Conservation (phyloP, 2,113 vertebrate genomes). For the Piaya cayana region DNA sequence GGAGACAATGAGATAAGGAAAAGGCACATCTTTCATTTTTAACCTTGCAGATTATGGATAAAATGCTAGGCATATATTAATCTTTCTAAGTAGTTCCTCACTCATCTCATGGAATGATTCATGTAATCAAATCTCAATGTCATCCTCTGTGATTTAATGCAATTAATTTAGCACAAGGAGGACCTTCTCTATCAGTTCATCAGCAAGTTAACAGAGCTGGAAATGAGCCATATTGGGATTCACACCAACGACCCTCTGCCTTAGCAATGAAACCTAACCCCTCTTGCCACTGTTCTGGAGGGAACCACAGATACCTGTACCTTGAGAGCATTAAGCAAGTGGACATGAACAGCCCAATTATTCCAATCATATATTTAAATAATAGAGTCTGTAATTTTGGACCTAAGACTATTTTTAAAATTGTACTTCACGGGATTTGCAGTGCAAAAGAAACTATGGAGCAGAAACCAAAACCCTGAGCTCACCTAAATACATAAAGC, state of each 20-base stretch:
- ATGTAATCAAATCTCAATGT: neutral
- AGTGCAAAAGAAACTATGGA: neutral
- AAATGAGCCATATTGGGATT: neutral
- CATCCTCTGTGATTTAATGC: neutral
- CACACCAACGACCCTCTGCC: neutral
- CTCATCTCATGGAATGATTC: neutral
- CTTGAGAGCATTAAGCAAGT: neutral
- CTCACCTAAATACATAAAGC: neutral
- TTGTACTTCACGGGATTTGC: neutral
- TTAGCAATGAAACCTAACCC: neutral
- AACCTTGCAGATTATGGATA: neutral
- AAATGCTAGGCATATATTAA: too few species aligned
- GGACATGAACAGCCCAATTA: neutral
- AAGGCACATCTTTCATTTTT: neutral
- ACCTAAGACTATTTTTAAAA: neutral
- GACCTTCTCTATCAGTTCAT: neutral
- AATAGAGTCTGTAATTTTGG: neutral
- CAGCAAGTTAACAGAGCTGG: neutral
- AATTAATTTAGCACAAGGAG: neutral
- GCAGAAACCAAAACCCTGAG: neutral
- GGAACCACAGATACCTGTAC: neutral
- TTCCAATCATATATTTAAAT: neutral
- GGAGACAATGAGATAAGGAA: neutral
- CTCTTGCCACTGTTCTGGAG: neutral
- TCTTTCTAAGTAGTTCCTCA: neutral